Evolutionary conservation across 2,113 vertebrate genomes (phyloP), one percentile per base, ranked within the genome.

Genomic region (Rana temporaria): DNA sequence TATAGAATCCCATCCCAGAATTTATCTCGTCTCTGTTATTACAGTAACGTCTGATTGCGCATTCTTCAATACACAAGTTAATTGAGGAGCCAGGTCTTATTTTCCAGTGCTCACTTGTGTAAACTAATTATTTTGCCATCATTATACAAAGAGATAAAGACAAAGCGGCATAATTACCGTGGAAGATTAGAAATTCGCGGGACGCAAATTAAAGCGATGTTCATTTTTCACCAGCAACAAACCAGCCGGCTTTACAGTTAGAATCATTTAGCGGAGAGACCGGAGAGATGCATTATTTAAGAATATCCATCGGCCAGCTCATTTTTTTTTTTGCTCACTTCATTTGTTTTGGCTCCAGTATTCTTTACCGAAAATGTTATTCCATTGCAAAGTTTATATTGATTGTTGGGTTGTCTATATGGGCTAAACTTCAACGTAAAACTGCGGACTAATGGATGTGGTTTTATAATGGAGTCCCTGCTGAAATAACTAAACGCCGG

Each of bases 61-160:
- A 74, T 55, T 65, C 75, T 78, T 78, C 63, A 68, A 59, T 69
- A 79, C 55, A 69, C 53, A 69, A 60, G 53, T 20, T 68, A 79
- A 60, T 60, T 79, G 78, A 69, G 65, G 55, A 69, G 42, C 52
- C 52, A 24, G 30, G 65, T 74, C 32, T 67, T 59, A 60, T 70
- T 48, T 20, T 79, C 18, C 53, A 22, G 24, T n/a, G 20, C 42
- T 67, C 19, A 79, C 52, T 69, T 69, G 78, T 59, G 65, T 79
- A 79, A 79, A 79, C 78, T 79, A 79, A 79, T 79, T 79, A 79
- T 69, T 69, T 60, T 79, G 53, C 65, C 78, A 79, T 79, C 64
- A 79, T 79, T 79, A 69, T 59, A 67, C 66, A 79, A 79, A 69
- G 30, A 56, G 65, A 67, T 56, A 69, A 79, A 79, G 26, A 68